Base-by-base conservation (phyloP, 2,113 vertebrate genomes). In the Grallaria varia region DNA sequence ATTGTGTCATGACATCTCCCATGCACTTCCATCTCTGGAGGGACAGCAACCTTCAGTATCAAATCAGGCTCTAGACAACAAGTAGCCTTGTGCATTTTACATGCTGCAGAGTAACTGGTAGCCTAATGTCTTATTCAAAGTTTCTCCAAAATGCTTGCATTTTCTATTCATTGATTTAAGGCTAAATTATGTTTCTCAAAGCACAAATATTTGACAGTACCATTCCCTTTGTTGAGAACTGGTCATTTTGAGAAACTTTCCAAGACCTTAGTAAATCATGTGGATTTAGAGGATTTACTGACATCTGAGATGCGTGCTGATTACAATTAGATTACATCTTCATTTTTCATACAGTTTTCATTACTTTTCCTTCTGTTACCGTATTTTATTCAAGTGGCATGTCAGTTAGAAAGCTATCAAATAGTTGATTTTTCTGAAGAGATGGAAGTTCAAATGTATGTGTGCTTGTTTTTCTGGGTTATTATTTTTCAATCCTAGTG, bases 281-380 rank as follows among this genome's bases (percentile, higher is more conserved):
- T 63, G 68, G 49, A 17, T 84, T 93, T 95, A 89, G 69, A 84
- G 85, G 77, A 84, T 90, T 95, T 90, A 47, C 59, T 93, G 89
- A 77, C 49, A 73, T 69, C 64, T 42, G 91, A 93, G 85, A 60
- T 45, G 37, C 21, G 2, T 81, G 49, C 82, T 84, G 82, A 30
- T 56, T 77, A 35, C 68, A 77, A 87, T 90, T 87, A 84, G 68
- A 84, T 95, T 90, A 81, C 40, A 39, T 60, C 30, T 96, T 93
- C 78, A 69, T 93, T 95, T 95, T 95, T 91, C 87, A 71, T 86
- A 50, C 42, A 50, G 30, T 93, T 91, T 52, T 91, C 50, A 30
- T 91, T 79, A 19, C 45, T 72, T 93, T 84, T 84, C 39, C 20
- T 73, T 84, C 40, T 52, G 13, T 73, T 69, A 40, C 64, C 11